Evolutionary conservation across 2,888 invertebrate genomes (phyloP), one percentile per base, ranked within the genome.

Genomic region (Stenoptilia bipunctidactyla): DNA sequence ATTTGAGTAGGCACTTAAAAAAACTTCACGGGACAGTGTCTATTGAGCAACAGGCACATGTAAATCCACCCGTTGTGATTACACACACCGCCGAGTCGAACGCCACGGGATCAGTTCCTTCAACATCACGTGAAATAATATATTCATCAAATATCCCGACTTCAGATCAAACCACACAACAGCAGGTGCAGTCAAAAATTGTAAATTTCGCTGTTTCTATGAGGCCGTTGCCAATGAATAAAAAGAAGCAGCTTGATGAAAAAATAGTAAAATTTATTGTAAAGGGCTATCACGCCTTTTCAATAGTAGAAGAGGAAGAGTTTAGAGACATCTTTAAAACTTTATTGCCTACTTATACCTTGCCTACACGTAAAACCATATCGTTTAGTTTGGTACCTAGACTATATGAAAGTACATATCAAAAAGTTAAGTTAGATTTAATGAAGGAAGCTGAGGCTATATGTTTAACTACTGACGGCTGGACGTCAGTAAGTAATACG

Each of bases 401-500:
- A 25, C 9, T 25, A 9, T 25, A 25, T 25, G 25, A 6, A 27
- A 34, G 30, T 40, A 27, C 35, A 27, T 30, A 38, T 30, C 27
- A 35, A 9, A 25, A 25, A 9, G 25, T 25, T n/a, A n/a, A n/a
- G 25, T 25, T 25, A 25, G 9, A 25, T 9, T 5, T 27, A 13
- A 10, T 15, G 37, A n/a, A 34, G 20, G 40, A 43, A 15, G 38
- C 38, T 2, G 38, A 30, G 14, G 40, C 42, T 1, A 13, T 40
- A 13, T 43, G 42, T 14, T 33, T 43, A 20, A 40, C 42, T 10
- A 30, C 42, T 2, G 42, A 40, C 25, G 36, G 36, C 38, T 45
- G 45, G 45, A 47, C 47, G 37, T 45, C 45, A 1, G 14, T 37
- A 9, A 38, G n/a, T 33, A 44, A 44, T 14, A 12, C 12, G 2